These are phyloP conservation scores for Spea multiplicata DNA, from an alignment of 2,113 vertebrate species.

Conservation along the genomic window DNA sequence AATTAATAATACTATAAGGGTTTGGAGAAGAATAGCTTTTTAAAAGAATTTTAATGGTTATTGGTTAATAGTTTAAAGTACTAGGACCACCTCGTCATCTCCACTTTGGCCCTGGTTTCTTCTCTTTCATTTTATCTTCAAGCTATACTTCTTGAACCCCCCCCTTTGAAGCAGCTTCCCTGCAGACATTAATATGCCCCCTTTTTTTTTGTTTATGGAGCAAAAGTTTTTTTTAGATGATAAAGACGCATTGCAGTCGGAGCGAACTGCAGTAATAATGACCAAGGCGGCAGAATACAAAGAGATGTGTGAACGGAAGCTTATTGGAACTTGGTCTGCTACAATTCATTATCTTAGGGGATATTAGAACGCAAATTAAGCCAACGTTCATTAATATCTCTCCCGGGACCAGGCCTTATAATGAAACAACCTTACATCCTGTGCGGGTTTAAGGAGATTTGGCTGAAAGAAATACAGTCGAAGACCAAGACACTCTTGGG, in stretches of 20 bases:
- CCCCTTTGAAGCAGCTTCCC: constrained; percentile 28
- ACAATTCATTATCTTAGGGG: constrained; percentile 32
- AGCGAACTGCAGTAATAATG: constrained; percentile 35
- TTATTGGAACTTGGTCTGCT: constrained; percentile 20
- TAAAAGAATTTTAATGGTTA: too few relatives aligned
- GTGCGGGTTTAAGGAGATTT: too few relatives aligned
- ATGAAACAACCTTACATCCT: too few relatives aligned
- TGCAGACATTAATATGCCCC: constrained; percentile 23
- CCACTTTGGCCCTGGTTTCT: too few relatives aligned
- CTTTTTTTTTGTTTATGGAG: constrained; percentile 40
- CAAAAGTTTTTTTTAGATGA: constrained; percentile 29
- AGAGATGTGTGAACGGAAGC: constrained; percentile 8
- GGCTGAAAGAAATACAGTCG: too few relatives aligned
- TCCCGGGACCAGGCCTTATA: background rate
- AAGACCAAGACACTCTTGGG: too few relatives aligned
- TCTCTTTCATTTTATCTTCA: constrained; percentile 2
- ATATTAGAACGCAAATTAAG: constrained; percentile 27
- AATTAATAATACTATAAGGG: too few relatives aligned
- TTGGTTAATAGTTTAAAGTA: too few relatives aligned
- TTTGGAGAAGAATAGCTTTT: too few relatives aligned
- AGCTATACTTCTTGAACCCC: constrained; percentile 1
- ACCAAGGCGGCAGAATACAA: constrained; percentile 19
- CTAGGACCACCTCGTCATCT: too few relatives aligned
- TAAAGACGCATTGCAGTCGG: constrained; percentile 42
- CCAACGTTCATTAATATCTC: constrained; percentile 16